Conservation (phyloP, 2,888 invertebrate species). For the Zaprionus obscuricornis region DNA sequence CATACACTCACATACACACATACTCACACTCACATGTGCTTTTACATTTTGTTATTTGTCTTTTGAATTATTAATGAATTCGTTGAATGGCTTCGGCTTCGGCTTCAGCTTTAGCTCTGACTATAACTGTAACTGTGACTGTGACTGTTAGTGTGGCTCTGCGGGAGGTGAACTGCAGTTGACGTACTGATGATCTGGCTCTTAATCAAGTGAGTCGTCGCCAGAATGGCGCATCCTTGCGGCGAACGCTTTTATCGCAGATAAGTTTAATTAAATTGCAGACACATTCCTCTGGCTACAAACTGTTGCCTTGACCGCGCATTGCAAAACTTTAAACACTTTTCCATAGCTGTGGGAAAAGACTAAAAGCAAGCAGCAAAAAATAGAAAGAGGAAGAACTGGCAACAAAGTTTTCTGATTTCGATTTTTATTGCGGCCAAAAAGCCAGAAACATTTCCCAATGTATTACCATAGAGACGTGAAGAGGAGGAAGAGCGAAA, state of each 20-base stretch:
- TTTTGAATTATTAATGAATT: conserved; percentile 82
- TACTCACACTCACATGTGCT: conserved; percentile 23
- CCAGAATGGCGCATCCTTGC: conserved; percentile 2
- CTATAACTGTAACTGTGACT: neutral
- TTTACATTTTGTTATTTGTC: conserved; percentile 73
- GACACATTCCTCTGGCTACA: conserved; percentile 27
- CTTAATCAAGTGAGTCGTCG: conserved; percentile 53
- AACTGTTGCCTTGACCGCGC: conserved; percentile 28
- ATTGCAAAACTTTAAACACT: conserved; percentile 48
- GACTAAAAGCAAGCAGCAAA: conserved; percentile 8
- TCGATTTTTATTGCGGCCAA: conserved; percentile 69
- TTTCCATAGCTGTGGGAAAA: conserved; percentile 19
- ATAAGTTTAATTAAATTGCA: conserved; percentile 70
- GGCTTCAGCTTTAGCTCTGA: neutral
- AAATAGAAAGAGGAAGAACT: conserved; percentile 1
- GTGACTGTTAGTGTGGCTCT: no score
- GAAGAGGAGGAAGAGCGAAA: conserved; percentile 25
- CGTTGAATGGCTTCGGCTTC: conserved; percentile 56
- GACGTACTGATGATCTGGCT: conserved; percentile 37
- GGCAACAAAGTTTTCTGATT: conserved; percentile 59
- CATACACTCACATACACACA: conserved; percentile 2
- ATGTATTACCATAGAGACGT: conserved; percentile 43
- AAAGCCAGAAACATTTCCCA: conserved; percentile 36
- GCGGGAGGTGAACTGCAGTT: conserved; percentile 13
- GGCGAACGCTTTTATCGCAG: conserved; percentile 25